These are phyloP conservation scores for Sorex fumeus DNA, from an alignment of 2,113 vertebrate species.

Conservation along the genomic window DNA sequence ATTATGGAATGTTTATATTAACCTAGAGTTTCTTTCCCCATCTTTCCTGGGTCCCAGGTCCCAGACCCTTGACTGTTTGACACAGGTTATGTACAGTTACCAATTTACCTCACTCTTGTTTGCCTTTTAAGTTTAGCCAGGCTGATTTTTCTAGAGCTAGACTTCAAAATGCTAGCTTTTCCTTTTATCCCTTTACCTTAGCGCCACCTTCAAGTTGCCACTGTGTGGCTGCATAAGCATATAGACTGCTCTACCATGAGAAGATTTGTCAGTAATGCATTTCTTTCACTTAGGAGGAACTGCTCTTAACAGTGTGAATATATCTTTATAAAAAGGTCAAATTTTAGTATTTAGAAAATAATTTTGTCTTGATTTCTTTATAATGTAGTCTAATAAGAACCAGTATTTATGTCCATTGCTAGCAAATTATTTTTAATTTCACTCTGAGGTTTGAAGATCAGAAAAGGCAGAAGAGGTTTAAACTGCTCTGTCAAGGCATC, in stretches of 20 bases:
- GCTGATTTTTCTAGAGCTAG: slow-evolving; percentile 76
- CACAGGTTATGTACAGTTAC: slow-evolving; percentile 62
- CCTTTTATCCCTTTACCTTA: background rate
- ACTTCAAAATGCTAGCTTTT: slow-evolving; percentile 80
- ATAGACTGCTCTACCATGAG: slow-evolving; percentile 70
- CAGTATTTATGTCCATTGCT: slow-evolving; percentile 56
- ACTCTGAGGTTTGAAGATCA: slow-evolving; percentile 66
- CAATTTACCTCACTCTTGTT: slow-evolving; percentile 65
- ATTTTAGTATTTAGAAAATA: slow-evolving; percentile 62
- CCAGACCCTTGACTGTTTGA: slow-evolving; percentile 17
- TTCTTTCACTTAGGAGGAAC: slow-evolving; percentile 52
- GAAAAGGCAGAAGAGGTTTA: slow-evolving; percentile 71
- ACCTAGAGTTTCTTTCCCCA: background rate
- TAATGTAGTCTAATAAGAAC: slow-evolving; percentile 54
- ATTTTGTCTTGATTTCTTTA: slow-evolving; percentile 51
- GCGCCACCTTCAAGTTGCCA: slow-evolving; percentile 48
- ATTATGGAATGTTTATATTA: slow-evolving; percentile 56
- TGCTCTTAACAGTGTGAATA: slow-evolving; percentile 22
- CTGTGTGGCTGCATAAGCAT: slow-evolving; percentile 81
- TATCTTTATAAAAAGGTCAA: slow-evolving; percentile 64
- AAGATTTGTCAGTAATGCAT: slow-evolving; percentile 10
- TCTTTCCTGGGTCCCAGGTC: background rate
- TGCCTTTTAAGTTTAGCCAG: slow-evolving; percentile 85
- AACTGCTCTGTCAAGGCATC: slow-evolving; percentile 71
- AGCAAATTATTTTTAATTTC: slow-evolving; percentile 72